A percentile compares a stretch with the other conserved stretches of the same genome.
phyloP scores from a whole-genome alignment of 1,140 invertebrate species.

The Nebria ingens region DNA sequence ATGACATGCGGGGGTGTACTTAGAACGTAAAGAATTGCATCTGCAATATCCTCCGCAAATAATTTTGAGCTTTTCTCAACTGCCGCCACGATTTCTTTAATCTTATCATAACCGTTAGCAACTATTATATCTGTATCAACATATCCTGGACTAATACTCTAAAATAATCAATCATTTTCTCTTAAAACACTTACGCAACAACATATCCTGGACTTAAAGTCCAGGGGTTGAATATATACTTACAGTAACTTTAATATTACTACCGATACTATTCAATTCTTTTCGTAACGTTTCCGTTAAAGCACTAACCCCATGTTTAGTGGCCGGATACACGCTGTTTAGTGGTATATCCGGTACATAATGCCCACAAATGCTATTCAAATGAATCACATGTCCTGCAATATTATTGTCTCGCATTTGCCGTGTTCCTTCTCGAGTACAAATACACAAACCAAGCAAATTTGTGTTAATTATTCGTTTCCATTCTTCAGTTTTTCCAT shows the following conservation, averaged over 20 bases:
- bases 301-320: constrained; percentile 43
- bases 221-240: neutral
- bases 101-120: constrained; percentile 10
- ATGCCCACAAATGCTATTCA: constrained; percentile 43
- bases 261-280: constrained; percentile 35
- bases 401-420: constrained; percentile 44
- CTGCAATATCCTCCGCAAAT: constrained; percentile 38
- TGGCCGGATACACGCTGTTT: constrained; percentile 38
- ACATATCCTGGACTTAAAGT: no score
- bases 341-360: constrained; percentile 5
- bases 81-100: constrained; percentile 22
- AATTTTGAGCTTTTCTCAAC: constrained; percentile 29
- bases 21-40: constrained; percentile 45
- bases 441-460: constrained; percentile 53
- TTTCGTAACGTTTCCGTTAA: constrained; percentile 40
- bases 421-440: constrained; percentile 48
- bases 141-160: constrained; percentile 48
- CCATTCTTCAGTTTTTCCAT: constrained; percentile 33
- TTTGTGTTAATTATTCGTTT: constrained; percentile 53
- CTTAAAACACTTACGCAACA: neutral
- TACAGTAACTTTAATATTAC: constrained; percentile 37
- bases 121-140: constrained; percentile 44
- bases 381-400: constrained; percentile 55
- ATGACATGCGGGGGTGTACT: constrained; percentile 46
- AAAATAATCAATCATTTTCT: neutral